Evolutionary conservation across 2,797 vertebrate species (phyloP).

Genomic region (Sciurus carolinensis): DNA sequence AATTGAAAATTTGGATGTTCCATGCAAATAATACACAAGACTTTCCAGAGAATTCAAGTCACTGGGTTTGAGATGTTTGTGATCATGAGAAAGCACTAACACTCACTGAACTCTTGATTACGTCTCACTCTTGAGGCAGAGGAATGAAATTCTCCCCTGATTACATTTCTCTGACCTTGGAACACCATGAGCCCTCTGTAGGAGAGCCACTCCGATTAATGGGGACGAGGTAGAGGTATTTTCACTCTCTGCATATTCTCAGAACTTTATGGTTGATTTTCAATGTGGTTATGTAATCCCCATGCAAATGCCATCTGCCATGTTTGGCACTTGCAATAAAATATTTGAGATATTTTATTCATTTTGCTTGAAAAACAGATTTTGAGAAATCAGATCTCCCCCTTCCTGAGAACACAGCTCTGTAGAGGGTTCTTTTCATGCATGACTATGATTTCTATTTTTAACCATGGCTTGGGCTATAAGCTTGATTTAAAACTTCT

Average conservation of each 20-base stretch:
- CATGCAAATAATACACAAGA: not conserved
- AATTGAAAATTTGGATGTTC: conserved; percentile 16
- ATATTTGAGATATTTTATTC: conserved; percentile 86
- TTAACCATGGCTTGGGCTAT: conserved; percentile 51
- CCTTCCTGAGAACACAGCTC: conserved; percentile 57
- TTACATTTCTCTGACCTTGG: not conserved
- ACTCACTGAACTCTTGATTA: not conserved
- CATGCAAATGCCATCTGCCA: conserved; percentile 88
- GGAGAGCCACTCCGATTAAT: conserved; percentile 10
- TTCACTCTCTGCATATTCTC: conserved; percentile 63
- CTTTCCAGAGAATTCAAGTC: not conserved
- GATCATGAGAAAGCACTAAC: not conserved
- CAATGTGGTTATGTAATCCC: conserved; percentile 86
- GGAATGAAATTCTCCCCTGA: not conserved
- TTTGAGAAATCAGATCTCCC: conserved; percentile 74
- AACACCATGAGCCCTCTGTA: not conserved
- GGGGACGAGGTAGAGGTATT: conserved; percentile 40
- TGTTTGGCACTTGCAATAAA: conserved; percentile 86
- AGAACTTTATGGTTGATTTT: conserved; percentile 84
- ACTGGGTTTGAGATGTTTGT: not conserved
- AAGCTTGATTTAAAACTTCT: conserved; percentile 71
- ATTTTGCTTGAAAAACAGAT: conserved; percentile 87
- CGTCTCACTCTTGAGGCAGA: not conserved
- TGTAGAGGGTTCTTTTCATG: conserved; percentile 48
- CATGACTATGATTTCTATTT: conserved; percentile 71